Evolutionary conservation across 2,113 vertebrate genomes (phyloP), one percentile per base, ranked within the genome.

Genomic region (Lophius piscatorius): DNA sequence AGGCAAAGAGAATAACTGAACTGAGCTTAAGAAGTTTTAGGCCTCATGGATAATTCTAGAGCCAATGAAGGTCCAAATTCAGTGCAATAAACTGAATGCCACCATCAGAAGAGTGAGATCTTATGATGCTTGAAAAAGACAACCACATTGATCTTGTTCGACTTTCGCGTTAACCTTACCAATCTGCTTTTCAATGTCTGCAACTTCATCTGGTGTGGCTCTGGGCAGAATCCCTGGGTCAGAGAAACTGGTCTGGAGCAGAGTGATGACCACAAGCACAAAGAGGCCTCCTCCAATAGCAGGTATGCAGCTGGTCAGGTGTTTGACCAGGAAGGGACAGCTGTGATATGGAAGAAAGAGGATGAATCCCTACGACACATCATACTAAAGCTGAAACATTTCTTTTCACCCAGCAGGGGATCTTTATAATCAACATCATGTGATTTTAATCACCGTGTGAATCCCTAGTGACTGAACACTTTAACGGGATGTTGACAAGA

Each of bases 181-280:
- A 0, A 98, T 98, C 61, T 95, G 87, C 64, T 93, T 97, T 70
- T 98, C 95, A 40, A 95, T 87, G 69, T 96, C 93, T 0, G 94
- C 93, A 0, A 94, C 96, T 86, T 98, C 96, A 1, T 94, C 95
- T 0, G 93, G 89, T 0, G 94, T 96, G 20, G 96, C 95, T 81
- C 96, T 90, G 66, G 96, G 96, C 72, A 98, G 89, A 85, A 98
- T 98, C 1, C 96, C 96, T 0, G 96, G 96, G 83, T 98, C 96
- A 0, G 91, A 93, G 92, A 97, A 94, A 76, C 94, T 98, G 0
- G 96, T 98, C 85, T 94, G 96, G 23, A 98, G 93, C 70, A 98
- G 87, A 52, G 94, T 95, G 91, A 94, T 92, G 89, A 97, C 76
- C 87, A 96, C 96, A 40, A 98, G 95, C 54, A 94, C 91, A 88